Conservation (phyloP, 2,888 invertebrate genomes). For the Lepetodrilus schrolli region DNA sequence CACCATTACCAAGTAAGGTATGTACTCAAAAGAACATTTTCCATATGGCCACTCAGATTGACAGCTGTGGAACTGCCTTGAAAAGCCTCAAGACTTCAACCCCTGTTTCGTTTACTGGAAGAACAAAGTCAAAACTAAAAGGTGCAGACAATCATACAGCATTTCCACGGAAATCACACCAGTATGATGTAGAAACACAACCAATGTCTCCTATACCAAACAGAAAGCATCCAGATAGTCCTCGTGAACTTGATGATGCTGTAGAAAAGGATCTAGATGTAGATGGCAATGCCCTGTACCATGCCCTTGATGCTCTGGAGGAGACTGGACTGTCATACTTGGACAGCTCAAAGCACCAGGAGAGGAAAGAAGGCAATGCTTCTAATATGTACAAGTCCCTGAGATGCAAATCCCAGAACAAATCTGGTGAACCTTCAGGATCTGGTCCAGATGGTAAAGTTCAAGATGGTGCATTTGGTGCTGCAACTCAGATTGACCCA, state of each 20-base stretch:
- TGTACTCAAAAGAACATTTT: neutral
- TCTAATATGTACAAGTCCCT: neutral
- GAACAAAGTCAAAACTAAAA: neutral
- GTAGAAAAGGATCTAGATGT: neutral
- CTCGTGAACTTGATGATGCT: no score
- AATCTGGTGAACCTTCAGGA: neutral
- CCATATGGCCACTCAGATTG: neutral
- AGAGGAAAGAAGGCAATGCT: no score
- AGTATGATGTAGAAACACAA: constrained; percentile 10
- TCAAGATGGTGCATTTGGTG: neutral
- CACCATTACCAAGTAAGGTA: no score
- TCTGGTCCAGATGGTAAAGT: neutral
- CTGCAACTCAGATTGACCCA: constrained; percentile 22
- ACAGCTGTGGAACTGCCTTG: neutral
- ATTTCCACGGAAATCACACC: no score
- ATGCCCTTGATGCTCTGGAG: constrained; percentile 2
- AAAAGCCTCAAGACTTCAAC: neutral
- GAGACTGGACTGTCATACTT: neutral
- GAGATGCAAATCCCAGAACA: no score
- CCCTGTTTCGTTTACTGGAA: neutral
- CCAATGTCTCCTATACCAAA: no score
- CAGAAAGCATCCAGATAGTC: no score
- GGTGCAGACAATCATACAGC: no score
- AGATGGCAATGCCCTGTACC: neutral
- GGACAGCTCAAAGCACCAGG: neutral